Percentiles rank a stretch among this genome's conserved stretches.
phyloP scores from a whole-genome alignment of 2,113 vertebrate genomes.

The Channa maculata region DNA sequence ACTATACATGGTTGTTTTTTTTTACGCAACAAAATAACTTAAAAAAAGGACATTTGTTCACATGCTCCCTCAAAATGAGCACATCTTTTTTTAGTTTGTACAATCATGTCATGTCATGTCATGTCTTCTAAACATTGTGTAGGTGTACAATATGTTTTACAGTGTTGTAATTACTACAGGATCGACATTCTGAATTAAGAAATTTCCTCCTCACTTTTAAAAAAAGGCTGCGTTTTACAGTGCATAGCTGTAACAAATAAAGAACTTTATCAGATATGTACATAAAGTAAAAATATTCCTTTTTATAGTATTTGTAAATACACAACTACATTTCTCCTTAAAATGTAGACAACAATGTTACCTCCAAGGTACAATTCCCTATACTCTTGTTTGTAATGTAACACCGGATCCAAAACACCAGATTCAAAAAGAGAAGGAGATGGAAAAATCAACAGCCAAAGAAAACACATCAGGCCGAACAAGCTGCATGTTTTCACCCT shows the following conservation, averaged over 20 bases:
- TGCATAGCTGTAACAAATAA: slow-evolving; percentile 99
- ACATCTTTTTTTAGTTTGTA: slow-evolving; percentile 79
- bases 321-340: slow-evolving; percentile 87
- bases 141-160: slow-evolving; percentile 93
- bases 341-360: slow-evolving; percentile 91
- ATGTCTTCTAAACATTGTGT: slow-evolving; percentile 93
- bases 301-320: slow-evolving; percentile 96
- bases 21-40: slow-evolving; percentile 71
- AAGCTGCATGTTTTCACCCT: slow-evolving; percentile 90
- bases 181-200: slow-evolving; percentile 98
- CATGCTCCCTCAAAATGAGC: slow-evolving; percentile 78
- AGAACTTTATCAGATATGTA: slow-evolving; percentile 94
- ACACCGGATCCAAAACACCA: slow-evolving; percentile 89
- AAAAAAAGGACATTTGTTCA: slow-evolving; percentile 79
- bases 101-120: slow-evolving; percentile 91
- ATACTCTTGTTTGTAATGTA: slow-evolving; percentile 87
- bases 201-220: slow-evolving; percentile 92
- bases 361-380: slow-evolving; percentile 83
- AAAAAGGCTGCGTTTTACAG: slow-evolving; percentile 99
- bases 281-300: slow-evolving; percentile 99
- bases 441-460: slow-evolving; percentile 60
- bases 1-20: slow-evolving; percentile 81
- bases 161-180: slow-evolving; percentile 91
- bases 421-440: slow-evolving; percentile 75
- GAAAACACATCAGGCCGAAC: slow-evolving; percentile 81